Evolutionary conservation across 2,113 vertebrate genomes (phyloP).

Genomic region (Echinops telfairi): DNA sequence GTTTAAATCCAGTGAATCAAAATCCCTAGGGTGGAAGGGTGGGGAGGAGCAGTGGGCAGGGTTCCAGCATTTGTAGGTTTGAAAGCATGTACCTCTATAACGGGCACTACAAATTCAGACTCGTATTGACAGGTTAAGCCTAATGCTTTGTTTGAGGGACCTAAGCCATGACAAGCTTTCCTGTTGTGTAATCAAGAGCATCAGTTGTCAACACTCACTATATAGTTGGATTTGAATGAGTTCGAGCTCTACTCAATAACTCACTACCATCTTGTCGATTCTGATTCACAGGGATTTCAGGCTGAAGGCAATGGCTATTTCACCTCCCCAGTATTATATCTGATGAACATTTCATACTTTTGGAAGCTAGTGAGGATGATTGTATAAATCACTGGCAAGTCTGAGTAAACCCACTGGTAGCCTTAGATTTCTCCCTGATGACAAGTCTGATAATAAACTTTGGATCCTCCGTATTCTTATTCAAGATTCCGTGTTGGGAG

Average conservation of each 20-base stretch:
- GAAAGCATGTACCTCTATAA: background rate
- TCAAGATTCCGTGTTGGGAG: background rate
- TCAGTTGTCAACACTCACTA: background rate
- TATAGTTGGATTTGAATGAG: conserved; percentile 2
- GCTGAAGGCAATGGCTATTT: no score
- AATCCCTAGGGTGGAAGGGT: no score
- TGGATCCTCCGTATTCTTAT: background rate
- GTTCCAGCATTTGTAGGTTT: background rate
- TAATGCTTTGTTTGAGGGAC: background rate
- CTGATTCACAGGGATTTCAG: no score
- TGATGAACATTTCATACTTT: background rate
- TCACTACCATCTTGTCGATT: no score
- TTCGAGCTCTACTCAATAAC: background rate
- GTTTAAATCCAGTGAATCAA: background rate
- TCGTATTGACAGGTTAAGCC: background rate
- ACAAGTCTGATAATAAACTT: conserved; percentile 27
- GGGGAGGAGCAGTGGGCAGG: background rate
- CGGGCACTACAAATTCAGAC: background rate
- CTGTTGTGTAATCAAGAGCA: background rate
- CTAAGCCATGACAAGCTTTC: background rate
- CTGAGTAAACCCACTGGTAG: background rate
- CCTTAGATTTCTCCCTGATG: background rate
- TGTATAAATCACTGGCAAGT: conserved; percentile 17
- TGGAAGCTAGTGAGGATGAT: background rate
- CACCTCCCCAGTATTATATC: background rate